Percentiles rank a stretch among this genome's conserved stretches.
Conservation (phyloP, 2,113 vertebrate species). For the Megaceryle maxima region DNA sequence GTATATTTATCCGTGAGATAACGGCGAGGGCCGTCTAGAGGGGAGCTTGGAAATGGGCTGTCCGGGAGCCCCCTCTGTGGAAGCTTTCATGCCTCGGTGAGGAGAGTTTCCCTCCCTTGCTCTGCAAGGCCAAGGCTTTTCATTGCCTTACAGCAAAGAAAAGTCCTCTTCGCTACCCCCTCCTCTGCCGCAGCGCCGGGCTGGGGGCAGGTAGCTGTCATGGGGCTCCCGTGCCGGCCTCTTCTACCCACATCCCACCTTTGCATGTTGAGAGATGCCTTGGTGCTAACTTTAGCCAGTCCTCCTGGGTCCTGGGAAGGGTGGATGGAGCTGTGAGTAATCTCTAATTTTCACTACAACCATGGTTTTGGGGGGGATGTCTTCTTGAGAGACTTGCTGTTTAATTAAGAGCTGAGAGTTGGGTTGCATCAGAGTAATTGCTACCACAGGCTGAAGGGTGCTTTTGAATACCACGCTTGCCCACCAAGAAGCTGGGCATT, state of each 20-base stretch:
- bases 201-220: not conserved
- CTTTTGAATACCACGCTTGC: slow-evolving; percentile 4
- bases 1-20: not conserved
- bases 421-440: not conserved
- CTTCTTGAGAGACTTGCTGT: not conserved
- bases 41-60: not conserved
- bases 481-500: slow-evolving; percentile 37
- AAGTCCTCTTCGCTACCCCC: not conserved
- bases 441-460: slow-evolving; percentile 21
- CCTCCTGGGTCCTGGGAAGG: not conserved
- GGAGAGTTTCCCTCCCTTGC: not conserved
- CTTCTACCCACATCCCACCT: not conserved
- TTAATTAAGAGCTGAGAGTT: slow-evolving; percentile 45
- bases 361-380: accelerated
- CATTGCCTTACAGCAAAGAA: not conserved
- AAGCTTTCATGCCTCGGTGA: accelerated
- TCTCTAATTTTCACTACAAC: not conserved
- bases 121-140: not conserved
- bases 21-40: slow-evolving; percentile 37
- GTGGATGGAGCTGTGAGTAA: not conserved
- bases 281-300: not conserved
- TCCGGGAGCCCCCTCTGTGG: not conserved
- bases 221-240: accelerated
- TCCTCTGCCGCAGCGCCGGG: accelerated
- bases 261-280: not conserved